A percentile compares a stretch with the other conserved stretches of the same genome.
Conservation (phyloP, 2,888 invertebrate species). For the Hypena proboscidalis region DNA sequence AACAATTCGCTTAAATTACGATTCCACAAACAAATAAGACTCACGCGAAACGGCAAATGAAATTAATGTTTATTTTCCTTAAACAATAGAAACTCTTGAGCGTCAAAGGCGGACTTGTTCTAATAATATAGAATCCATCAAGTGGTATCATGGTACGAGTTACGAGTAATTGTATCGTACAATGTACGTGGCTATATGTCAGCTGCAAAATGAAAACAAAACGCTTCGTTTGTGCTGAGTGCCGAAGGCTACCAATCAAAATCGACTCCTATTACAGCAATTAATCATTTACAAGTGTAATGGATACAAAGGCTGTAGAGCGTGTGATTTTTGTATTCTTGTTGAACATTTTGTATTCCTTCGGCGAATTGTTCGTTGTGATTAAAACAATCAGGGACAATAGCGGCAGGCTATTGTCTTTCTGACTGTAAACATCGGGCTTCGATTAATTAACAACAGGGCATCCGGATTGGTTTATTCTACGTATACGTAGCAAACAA, state of each 20-base stretch:
- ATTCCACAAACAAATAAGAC: slow-evolving; percentile 32
- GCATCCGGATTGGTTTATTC: too few species aligned
- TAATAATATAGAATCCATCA: slow-evolving; percentile 41
- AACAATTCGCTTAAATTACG: slow-evolving; percentile 37
- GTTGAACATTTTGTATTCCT: too few species aligned
- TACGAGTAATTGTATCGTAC: slow-evolving; percentile 42
- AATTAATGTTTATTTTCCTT: slow-evolving; percentile 27
- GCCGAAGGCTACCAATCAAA: slow-evolving; percentile 35
- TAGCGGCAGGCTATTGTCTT: too few species aligned
- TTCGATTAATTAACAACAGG: too few species aligned
- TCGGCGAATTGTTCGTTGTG: too few species aligned
- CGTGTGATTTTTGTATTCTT: too few species aligned
- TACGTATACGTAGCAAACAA: too few species aligned
- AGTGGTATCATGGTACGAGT: slow-evolving; percentile 21
- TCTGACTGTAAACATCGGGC: too few species aligned
- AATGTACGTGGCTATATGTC: slow-evolving; percentile 23
- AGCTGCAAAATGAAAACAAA: slow-evolving; percentile 34
- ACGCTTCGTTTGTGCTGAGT: slow-evolving; percentile 40
- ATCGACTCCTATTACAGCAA: slow-evolving; percentile 10
- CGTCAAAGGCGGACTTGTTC: slow-evolving; percentile 15
- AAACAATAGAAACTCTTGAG: slow-evolving; percentile 23
- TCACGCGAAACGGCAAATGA: slow-evolving; percentile 15
- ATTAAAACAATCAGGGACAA: too few species aligned
- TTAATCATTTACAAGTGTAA: slow-evolving; percentile 23
- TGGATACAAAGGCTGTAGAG: background rate